Base-by-base conservation (phyloP, 2,113 vertebrate genomes). In the Paradoxurus hermaphroditus region DNA sequence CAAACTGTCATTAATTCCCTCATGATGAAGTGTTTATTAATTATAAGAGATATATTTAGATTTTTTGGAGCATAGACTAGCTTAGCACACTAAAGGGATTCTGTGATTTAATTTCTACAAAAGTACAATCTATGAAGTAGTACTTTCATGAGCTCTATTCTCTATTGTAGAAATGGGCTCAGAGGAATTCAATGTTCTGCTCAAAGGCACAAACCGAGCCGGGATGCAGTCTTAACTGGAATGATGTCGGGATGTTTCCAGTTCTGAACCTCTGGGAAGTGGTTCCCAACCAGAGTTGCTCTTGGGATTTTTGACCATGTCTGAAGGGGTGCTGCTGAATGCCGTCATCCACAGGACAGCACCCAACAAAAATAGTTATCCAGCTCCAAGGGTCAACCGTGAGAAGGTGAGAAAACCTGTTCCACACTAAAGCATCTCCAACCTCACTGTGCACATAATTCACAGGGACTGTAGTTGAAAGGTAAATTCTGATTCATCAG, bases 201-300 rank as follows among this genome's bases (percentile, higher is more conserved):
- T 31, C 4, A 21, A 36, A 0, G 0, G 39, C 39, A 41, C 14
- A 72, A 29, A 41, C 13, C 4, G 7, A 9, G 11, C 1, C 14
- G 5, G 8, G 81, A 87, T 7, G 34, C 34, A 27, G 4, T 27
- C 34, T 51, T 68, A 14, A 36, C 68, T 51, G 46, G 34, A 51
- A 72, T 72, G 31, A 29, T 39, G 16, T 56, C n/a, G 8, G n/a
- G 67, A 56, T 72, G 0, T 3, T 72, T 87, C 10, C 4, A 4
- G 11, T 49, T 85, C 83, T 67, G 6, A 23, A 46, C 13, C 19
- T 67, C 4, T 49, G 83, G 13, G 31, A 2, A 49, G 31, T 23
- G 19, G 19, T 67, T 67, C 7, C 25, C 83, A 46, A n/a, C 11
- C 56, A 59, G 56, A 59, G 56, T 23, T 9, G 56, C 21, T 59